Conservation (phyloP, 2,888 invertebrate genomes). For the Celastrina argiolus region DNA sequence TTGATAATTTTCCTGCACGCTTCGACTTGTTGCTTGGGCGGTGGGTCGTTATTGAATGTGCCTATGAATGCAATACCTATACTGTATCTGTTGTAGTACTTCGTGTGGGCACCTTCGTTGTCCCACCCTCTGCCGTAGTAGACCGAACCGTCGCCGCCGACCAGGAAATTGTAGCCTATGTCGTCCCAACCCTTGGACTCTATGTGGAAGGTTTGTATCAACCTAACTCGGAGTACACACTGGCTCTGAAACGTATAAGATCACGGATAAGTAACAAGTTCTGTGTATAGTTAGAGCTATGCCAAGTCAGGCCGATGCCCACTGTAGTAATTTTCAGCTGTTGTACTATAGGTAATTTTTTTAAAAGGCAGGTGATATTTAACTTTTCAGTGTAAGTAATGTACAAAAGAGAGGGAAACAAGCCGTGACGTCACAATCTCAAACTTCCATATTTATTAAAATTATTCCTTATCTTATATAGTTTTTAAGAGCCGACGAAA, state of each 20-base stretch:
- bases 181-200: constrained; percentile 80
- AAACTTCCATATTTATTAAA: no score
- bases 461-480: no score
- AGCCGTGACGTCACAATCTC: no score
- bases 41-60: constrained; percentile 77
- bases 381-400: no score
- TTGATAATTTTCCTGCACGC: constrained; percentile 80
- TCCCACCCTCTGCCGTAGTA: constrained; percentile 88
- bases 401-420: no score
- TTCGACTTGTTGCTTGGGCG: constrained; percentile 71
- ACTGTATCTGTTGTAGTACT: constrained; percentile 80
- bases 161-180: constrained; percentile 86
- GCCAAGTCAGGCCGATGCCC: no score
- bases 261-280: constrained; percentile 13
- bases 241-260: constrained; percentile 61
- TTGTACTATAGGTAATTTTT: no score
- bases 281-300: no score
- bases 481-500: no score
- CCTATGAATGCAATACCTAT: constrained; percentile 86
- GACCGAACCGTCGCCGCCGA: constrained; percentile 87
- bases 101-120: constrained; percentile 83
- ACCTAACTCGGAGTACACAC: constrained; percentile 78
- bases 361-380: no score
- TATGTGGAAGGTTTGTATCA: constrained; percentile 83
- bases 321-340: no score